These are phyloP conservation scores for Lordiphosa collinella DNA, from an alignment of 1,140 invertebrate genomes.

Conservation along the genomic window DNA sequence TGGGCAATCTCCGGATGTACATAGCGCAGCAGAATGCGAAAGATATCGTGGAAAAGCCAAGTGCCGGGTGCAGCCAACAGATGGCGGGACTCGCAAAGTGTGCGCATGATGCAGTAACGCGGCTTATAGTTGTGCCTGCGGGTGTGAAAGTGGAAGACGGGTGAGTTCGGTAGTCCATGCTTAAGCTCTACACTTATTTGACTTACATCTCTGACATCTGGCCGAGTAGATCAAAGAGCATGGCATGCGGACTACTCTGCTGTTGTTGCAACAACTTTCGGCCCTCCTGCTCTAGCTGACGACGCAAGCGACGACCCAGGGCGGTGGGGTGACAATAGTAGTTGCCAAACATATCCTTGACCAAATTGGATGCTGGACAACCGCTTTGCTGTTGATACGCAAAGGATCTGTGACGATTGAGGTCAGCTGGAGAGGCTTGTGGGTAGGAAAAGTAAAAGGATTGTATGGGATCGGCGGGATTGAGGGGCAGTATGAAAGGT, in stretches of 20 bases:
- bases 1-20: slow-evolving; percentile 65
- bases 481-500: slow-evolving; percentile 45
- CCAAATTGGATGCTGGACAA: slow-evolving; percentile 47
- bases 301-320: slow-evolving; percentile 21
- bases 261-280: slow-evolving; percentile 27
- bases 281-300: slow-evolving; percentile 35
- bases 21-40: slow-evolving; percentile 84
- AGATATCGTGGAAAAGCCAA: slow-evolving; percentile 84
- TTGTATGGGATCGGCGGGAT: slow-evolving; percentile 50
- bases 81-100: slow-evolving; percentile 84
- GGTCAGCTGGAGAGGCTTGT: no score
- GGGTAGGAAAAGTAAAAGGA: slow-evolving; percentile 57
- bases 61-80: slow-evolving; percentile 82
- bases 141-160: background rate
- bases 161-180: no score
- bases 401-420: slow-evolving; percentile 36
- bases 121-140: slow-evolving; percentile 83
- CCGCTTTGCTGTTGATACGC: slow-evolving; percentile 31
- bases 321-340: slow-evolving; percentile 45
- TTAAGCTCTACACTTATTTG: no score
- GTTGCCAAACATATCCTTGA: slow-evolving; percentile 53
- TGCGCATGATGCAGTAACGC: slow-evolving; percentile 83
- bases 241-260: slow-evolving; percentile 37
- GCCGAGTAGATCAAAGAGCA: slow-evolving; percentile 53
- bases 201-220: slow-evolving; percentile 53